These are phyloP conservation scores for Panthera tigris DNA, from an alignment of 2,113 vertebrate genomes.

Conservation along the genomic window DNA sequence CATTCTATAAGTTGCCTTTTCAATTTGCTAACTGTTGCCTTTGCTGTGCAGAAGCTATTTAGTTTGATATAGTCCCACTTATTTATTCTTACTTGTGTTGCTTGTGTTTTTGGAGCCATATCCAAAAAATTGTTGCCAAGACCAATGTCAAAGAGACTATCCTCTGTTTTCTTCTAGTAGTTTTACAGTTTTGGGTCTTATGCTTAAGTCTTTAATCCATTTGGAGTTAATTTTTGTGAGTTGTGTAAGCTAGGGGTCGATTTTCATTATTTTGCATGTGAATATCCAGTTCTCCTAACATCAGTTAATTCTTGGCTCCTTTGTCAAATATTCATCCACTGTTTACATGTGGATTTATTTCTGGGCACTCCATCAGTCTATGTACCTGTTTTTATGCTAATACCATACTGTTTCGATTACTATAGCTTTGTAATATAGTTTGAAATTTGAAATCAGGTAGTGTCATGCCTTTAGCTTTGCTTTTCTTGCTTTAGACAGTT, in stretches of 20 bases:
- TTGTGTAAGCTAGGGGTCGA: not conserved
- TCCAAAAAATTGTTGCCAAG: not conserved
- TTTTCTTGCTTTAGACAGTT: not conserved
- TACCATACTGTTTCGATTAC: not conserved
- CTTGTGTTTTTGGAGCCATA: not conserved
- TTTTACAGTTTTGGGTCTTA: not conserved
- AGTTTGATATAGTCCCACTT: not conserved
- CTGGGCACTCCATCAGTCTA: not conserved
- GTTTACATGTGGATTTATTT: not conserved
- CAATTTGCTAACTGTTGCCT: not conserved
- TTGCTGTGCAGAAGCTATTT: not conserved
- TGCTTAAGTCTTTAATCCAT: not conserved
- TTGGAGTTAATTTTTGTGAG: not conserved
- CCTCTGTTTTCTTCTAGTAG: not conserved
- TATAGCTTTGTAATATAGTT: not conserved
- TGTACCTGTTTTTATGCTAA: not conserved
- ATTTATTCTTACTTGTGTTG: not conserved
- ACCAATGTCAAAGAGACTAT: not conserved
- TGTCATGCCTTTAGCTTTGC: not conserved
- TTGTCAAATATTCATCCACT: not conserved
- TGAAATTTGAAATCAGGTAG: not conserved
- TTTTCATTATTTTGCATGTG: not conserved
- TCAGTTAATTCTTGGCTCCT: not conserved
- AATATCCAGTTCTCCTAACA: not conserved
- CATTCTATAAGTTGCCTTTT: not conserved